Base-by-base conservation (phyloP, 2,113 vertebrate species). In the Albula glossodonta region DNA sequence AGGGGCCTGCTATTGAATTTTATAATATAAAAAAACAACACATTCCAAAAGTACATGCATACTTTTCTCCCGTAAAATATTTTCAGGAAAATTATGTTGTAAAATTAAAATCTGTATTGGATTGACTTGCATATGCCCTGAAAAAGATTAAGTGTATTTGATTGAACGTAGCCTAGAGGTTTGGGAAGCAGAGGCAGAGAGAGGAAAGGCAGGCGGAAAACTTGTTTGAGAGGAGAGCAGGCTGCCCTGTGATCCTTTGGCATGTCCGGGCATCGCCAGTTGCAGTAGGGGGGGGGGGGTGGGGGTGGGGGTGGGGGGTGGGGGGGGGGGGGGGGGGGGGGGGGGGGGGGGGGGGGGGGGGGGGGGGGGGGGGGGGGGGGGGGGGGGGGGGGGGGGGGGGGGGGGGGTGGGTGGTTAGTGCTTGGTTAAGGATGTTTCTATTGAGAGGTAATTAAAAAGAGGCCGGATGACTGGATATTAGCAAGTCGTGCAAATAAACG, bases 391-490 rank as follows among this genome's bases (percentile, higher is more conserved):
- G 8, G 8, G 60, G 60, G 3, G 2, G 15, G 25, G 53, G 17
- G 51, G 2, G 2, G 31, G n/a, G 91, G 81, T 80, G 70, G 85
- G 90, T 7, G 57, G 57, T 10, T 4, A 2, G 4, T 11, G 57
- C 12, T 3, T 11, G 57, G 57, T 11, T 84, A 80, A 86, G 89
- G 86, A 84, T 86, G 80, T 80, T 83, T 89, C 92, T 87, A 77
- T 91, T 85, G 85, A 89, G 92, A 93, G 53, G 88, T 90, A 90
- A 93, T 94, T 94, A 93, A 92, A 90, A 74, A 91, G 77, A 90
- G 89, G 82, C 80, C 90, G 92, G 91, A 25, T 80, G 51, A 88
- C 90, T 60, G 83, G 90, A 88, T 90, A 90, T 89, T 87, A 90
- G 66, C 80, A 86, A 88, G 94, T 92, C 92, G 88, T 87, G 82